Base-by-base conservation (phyloP, 1,140 invertebrate genomes). In the Drosophila hydei region DNA sequence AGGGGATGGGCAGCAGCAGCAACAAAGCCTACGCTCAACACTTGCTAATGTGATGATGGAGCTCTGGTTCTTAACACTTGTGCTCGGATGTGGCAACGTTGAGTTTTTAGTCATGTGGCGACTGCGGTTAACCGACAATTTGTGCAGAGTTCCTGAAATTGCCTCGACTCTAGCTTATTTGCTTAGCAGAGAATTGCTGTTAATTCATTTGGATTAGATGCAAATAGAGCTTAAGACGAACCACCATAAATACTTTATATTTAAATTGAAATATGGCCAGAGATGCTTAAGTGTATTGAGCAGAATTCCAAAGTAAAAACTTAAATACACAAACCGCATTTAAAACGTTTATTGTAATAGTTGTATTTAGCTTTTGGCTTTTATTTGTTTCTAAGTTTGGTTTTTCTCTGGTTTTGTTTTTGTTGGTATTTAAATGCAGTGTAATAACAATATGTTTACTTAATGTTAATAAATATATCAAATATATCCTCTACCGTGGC, bases 341-440 rank as follows among this genome's bases (percentile, higher is more conserved):
- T 88, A 87, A 87, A 87, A 87, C 88, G 77, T 88, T 87, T 87
- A 88, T 87, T 80, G 76, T 84, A 69, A 72, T 87, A 78, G 83
- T 88, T 87, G 87, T 87, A 88, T 87, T 87, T 80, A 72, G 74
- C 67, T 75, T 73, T 69, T 25, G 25, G 60, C 45, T 36, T 63
- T 69, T 56, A 60, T 64, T 79, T 78, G 58, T 73, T 18, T 56
- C 69, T 79, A 61, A 50, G 36, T 74, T 77, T 43, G 64, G 36
- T 67, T 72, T 75, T 25, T 48, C 30, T 69, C 38, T 61, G 18
- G 30, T n/a, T 42, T 72, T 42, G 7, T 19, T 11, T 16, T 3
- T 45, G 1, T 79, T 45, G 67, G 63, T 71, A 65, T 75, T 85
- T 79, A 88, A 88, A 88, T 88, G 83, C 83, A 73, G 68, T 88